phyloP scores from a whole-genome alignment of 2,113 vertebrate species.

The Aythya baeri region DNA sequence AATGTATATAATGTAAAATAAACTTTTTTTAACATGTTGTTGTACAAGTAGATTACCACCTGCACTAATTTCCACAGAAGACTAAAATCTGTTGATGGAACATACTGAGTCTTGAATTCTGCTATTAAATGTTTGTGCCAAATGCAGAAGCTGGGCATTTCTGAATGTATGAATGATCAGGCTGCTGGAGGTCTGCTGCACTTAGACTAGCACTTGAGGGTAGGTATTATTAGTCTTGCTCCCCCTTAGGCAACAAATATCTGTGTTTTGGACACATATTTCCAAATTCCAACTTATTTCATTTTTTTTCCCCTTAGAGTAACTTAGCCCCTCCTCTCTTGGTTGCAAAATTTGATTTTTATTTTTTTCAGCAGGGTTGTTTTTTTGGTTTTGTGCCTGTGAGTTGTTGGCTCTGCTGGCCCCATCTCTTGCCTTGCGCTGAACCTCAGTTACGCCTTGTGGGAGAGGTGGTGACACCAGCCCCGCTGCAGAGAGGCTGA shows the following conservation, averaged over 20 bases:
- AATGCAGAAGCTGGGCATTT: background rate
- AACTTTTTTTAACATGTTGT: conserved; percentile 84
- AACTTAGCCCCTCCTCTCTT: background rate
- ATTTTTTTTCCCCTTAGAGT: background rate
- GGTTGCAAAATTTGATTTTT: background rate
- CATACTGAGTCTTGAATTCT: conserved; percentile 30
- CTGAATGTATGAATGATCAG: background rate
- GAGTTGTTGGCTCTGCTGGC: background rate
- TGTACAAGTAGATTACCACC: conserved; percentile 72
- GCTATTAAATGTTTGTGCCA: conserved; percentile 55
- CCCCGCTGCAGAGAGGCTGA: background rate
- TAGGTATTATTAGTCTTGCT: background rate
- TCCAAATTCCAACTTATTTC: background rate
- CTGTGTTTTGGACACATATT: background rate
- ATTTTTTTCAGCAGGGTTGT: background rate
- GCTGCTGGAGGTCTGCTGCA: background rate
- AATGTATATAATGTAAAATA: conserved; percentile 88
- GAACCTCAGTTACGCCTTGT: background rate
- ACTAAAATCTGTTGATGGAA: conserved; percentile 13
- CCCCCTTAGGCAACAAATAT: background rate
- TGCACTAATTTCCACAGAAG: conserved; percentile 48
- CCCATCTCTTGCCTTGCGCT: background rate
- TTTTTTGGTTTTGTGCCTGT: background rate
- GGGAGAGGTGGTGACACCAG: background rate
- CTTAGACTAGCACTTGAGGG: background rate